phyloP scores from a whole-genome alignment of 1,140 invertebrate genomes.

The Apis mellifera region Amel_HAv3.1 CM009931.2:3438501-3439000 shows the following conservation, averaged over 20 bases:
- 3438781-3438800: no score
- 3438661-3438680: background rate
- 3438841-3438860: slow-evolving; percentile 6
- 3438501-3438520: slow-evolving; percentile 27
- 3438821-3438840: background rate
- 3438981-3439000: slow-evolving; percentile 45
- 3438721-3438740: no score
- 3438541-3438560: slow-evolving; percentile 32
- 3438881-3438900: background rate
- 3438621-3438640: background rate
- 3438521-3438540: slow-evolving; percentile 38
- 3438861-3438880: slow-evolving; percentile 43
- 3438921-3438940: slow-evolving; percentile 31
- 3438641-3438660: background rate
- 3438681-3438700: background rate
- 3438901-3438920: slow-evolving; percentile 31
- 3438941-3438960: background rate
- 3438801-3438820: no score
- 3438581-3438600: background rate
- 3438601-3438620: slow-evolving; percentile 9
- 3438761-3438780: no score
- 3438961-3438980: background rate
- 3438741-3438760: no score
- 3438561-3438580: slow-evolving; percentile 20
- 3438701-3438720: no score